Conservation (phyloP, 1,140 invertebrate genomes). For the Periplaneta americana region DNA sequence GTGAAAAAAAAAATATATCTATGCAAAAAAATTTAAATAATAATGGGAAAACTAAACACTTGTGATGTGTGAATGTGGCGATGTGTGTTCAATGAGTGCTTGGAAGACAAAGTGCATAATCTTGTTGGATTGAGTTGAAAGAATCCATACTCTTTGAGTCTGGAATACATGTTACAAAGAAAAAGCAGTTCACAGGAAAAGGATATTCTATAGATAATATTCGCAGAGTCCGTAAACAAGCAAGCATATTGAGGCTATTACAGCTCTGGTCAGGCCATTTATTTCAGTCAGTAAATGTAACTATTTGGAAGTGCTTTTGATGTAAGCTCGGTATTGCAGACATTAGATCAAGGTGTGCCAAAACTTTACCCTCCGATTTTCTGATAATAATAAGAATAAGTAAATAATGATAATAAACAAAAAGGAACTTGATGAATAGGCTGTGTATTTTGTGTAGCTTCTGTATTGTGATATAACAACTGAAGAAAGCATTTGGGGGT, state of each 20-base stretch:
- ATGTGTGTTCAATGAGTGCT: not conserved
- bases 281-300: not conserved
- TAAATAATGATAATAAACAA: too few species aligned
- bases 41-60: not conserved
- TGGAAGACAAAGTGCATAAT: not conserved
- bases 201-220: not conserved
- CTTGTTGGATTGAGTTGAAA: not conserved
- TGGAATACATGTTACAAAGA: not conserved
- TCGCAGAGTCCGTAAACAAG: not conserved
- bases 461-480: not conserved
- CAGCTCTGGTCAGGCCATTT: not conserved
- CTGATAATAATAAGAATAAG: too few species aligned
- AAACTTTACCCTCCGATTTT: not conserved
- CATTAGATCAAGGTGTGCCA: not conserved
- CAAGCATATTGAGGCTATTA: not conserved
- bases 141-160: not conserved
- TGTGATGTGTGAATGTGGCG: not conserved
- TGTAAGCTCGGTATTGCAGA: not conserved
- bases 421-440: not conserved
- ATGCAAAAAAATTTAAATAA: too few species aligned
- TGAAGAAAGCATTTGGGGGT: not conserved
- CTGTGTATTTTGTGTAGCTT: not conserved
- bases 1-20: not conserved
- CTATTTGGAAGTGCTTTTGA: not conserved
- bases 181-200: not conserved